Percentiles rank a stretch among this genome's conserved stretches.
phyloP scores from a whole-genome alignment of 2,888 invertebrate genomes.

The Drosophila ezoana region DNA sequence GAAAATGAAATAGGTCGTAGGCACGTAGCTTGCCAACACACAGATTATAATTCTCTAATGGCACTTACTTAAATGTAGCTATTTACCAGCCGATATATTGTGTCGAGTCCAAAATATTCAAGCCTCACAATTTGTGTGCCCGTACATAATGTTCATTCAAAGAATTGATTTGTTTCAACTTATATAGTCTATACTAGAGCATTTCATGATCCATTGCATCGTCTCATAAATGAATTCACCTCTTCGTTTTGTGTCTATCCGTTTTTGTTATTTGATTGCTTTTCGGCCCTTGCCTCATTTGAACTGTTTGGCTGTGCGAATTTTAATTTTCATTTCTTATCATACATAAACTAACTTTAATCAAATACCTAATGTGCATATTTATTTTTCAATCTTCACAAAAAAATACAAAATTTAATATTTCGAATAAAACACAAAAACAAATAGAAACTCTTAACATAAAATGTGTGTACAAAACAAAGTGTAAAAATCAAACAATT shows the following conservation, averaged over 20 bases:
- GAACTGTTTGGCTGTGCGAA: constrained; percentile 44
- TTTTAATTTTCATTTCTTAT: constrained; percentile 27
- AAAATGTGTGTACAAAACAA: constrained; percentile 78
- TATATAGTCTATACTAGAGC: not conserved
- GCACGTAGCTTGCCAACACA: constrained; percentile 17
- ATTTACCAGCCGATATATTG: not conserved
- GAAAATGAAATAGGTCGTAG: constrained; percentile 1
- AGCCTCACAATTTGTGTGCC: not conserved
- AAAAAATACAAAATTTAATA: constrained; percentile 28
- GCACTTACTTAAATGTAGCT: constrained; percentile 9
- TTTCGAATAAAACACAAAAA: constrained; percentile 25
- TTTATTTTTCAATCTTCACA: constrained; percentile 21
- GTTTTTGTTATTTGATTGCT: constrained; percentile 7
- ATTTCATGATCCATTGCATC: constrained; percentile 33
- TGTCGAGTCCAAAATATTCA: not conserved
- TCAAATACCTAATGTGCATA: constrained; percentile 21
- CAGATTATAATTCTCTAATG: constrained; percentile 3
- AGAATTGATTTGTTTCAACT: constrained; percentile 4
- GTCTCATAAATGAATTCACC: constrained; percentile 12
- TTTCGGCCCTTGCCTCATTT: constrained; percentile 38
- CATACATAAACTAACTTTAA: constrained; percentile 30
- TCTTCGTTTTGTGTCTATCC: not conserved
- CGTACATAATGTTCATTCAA: not conserved
- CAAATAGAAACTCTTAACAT: constrained; percentile 50
- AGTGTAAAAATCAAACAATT: constrained; percentile 77